phyloP scores from a whole-genome alignment of 2,888 invertebrate species.

The Cataglyphis altisquamis region DNA sequence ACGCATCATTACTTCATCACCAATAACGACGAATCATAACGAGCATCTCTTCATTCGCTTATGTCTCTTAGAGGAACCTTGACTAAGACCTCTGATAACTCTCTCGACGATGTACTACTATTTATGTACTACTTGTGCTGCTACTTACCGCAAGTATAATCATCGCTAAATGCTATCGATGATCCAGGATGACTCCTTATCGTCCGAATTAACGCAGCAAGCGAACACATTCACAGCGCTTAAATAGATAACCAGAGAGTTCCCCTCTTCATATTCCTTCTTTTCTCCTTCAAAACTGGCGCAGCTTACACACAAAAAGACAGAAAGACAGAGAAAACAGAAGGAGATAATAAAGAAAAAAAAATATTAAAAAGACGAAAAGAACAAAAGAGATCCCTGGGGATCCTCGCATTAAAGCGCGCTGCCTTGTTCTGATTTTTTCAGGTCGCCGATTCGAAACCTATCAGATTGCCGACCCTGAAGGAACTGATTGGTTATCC shows the following conservation, averaged over 20 bases:
- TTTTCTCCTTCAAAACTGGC: constrained; percentile 62
- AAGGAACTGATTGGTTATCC: constrained; percentile 80
- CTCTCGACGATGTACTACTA: constrained; percentile 23
- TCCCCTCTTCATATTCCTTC: constrained; percentile 62
- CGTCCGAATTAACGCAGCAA: constrained; percentile 52
- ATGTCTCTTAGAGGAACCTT: constrained; percentile 34
- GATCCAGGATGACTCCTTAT: constrained; percentile 42
- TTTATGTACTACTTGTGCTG: not conserved
- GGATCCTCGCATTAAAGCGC: constrained; percentile 63
- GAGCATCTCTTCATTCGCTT: constrained; percentile 19
- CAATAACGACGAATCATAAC: constrained; percentile 49
- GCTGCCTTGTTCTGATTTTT: constrained; percentile 81
- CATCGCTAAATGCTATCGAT: constrained; percentile 45
- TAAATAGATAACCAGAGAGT: constrained; percentile 38
- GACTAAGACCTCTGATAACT: constrained; percentile 46
- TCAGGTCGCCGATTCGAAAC: constrained; percentile 81
- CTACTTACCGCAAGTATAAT: constrained; percentile 25
- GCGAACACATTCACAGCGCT: constrained; percentile 44
- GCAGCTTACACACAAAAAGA: constrained; percentile 20
- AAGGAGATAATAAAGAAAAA: constrained; percentile 18
- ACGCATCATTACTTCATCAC: constrained; percentile 32
- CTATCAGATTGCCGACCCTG: constrained; percentile 80
- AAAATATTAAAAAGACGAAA: constrained; percentile 44
- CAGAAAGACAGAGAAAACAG: constrained; percentile 41
- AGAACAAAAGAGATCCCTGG: constrained; percentile 58